Percentiles rank a stretch among this genome's conserved stretches.
Evolutionary conservation across 2,113 vertebrate species (phyloP).

Genomic region (Brachionichthys hirsutus): DNA sequence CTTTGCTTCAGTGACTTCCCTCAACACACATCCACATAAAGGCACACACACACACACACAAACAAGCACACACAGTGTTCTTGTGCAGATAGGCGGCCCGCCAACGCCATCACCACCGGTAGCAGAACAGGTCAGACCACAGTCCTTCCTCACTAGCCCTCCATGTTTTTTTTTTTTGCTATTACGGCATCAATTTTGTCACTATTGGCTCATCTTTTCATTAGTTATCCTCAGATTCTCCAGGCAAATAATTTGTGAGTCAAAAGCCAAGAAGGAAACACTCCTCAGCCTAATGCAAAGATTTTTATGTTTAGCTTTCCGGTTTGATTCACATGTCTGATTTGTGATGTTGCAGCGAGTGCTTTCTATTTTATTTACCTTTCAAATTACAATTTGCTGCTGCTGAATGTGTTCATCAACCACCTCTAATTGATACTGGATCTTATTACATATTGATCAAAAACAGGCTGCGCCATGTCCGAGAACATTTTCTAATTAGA

Average conservation of each 20-base stretch:
- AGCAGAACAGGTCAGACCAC: conserved; percentile 56
- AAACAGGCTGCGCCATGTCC: conserved; percentile 59
- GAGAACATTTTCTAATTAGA: conserved; percentile 68
- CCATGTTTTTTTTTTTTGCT: conserved; percentile 17
- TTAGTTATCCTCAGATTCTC: no score
- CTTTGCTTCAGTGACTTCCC: conserved; percentile 77
- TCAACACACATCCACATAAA: conserved; percentile 48
- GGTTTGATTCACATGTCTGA: conserved; percentile 45
- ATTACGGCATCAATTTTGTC: no score
- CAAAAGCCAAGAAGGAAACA: no score
- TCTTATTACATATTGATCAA: conserved; percentile 75
- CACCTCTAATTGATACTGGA: conserved; percentile 73
- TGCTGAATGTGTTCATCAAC: conserved; percentile 34
- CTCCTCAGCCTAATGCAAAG: no score
- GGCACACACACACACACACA: conserved; percentile 32
- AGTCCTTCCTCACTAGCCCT: conserved; percentile 51
- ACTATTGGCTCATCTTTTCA: no score
- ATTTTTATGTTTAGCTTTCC: not conserved
- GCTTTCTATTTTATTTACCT: conserved; percentile 54
- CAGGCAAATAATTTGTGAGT: no score
- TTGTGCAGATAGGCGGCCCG: conserved; percentile 41
- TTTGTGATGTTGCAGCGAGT: conserved; percentile 35
- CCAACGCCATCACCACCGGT: conserved; percentile 22
- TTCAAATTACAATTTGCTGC: conserved; percentile 36
- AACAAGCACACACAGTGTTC: not conserved